Evolutionary conservation across 2,888 invertebrate species (phyloP).

Genomic region (Drosophila gaucha): DNA sequence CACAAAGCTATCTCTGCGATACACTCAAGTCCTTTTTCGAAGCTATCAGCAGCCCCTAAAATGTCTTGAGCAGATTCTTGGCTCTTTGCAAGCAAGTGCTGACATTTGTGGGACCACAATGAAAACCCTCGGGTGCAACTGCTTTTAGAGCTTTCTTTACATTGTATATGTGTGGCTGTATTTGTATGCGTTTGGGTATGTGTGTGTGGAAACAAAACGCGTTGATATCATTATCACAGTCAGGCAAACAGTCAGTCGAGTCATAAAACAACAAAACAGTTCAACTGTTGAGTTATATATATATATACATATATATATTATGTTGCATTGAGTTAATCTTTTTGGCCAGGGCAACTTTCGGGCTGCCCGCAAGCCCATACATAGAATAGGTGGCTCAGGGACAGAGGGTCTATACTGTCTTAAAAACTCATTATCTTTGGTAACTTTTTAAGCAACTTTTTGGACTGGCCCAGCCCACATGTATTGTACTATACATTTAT

Average conservation of each 20-base stretch:
- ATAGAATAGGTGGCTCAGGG: background rate
- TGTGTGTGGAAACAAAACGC: conserved; percentile 40
- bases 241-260: conserved; percentile 54
- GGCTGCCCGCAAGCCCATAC: conserved; percentile 18
- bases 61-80: conserved; percentile 70
- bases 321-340: conserved; percentile 59
- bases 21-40: conserved; percentile 56
- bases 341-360: conserved; percentile 31
- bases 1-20: conserved; percentile 58
- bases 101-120: conserved; percentile 50
- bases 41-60: conserved; percentile 50
- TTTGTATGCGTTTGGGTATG: conserved; percentile 9
- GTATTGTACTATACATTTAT: conserved; percentile 55
- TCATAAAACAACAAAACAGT: conserved; percentile 64
- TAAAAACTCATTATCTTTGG: conserved; percentile 78
- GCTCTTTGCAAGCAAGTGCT: conserved; percentile 64
- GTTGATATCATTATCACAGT: conserved; percentile 71
- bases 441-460: conserved; percentile 69
- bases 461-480: conserved; percentile 55
- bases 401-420: conserved; percentile 56
- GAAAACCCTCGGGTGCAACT: conserved; percentile 67
- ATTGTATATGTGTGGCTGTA: conserved; percentile 12
- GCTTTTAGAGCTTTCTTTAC: conserved; percentile 39
- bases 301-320: conserved; percentile 42
- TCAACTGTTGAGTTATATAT: conserved; percentile 46